Evolutionary conservation across 1,140 invertebrate species (phyloP).

Genomic region (Apolygus lucorum): DNA sequence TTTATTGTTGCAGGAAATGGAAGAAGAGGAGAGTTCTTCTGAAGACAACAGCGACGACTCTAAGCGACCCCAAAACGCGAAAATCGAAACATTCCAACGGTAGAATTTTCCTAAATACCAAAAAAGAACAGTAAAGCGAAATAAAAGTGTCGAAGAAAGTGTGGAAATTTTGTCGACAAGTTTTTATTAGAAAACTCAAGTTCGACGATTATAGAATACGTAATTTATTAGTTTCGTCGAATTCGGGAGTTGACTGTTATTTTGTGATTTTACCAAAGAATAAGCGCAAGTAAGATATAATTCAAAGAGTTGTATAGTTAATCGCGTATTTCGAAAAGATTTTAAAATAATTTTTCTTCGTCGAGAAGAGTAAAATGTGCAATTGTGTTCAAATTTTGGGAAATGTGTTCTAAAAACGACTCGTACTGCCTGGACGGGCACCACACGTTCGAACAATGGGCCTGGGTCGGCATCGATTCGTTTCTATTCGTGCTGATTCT

Average conservation of each 20-base stretch:
- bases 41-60: not conserved
- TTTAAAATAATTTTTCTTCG: no score
- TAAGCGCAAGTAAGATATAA: not conserved
- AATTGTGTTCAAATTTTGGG: not conserved
- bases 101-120: no score
- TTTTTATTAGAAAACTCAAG: not conserved
- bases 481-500: constrained; percentile 55
- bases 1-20: not conserved
- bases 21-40: not conserved
- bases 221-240: not conserved
- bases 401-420: constrained; percentile 8
- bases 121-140: no score
- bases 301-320: not conserved
- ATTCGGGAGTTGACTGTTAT: not conserved
- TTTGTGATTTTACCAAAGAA: not conserved
- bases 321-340: not conserved
- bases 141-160: not conserved
- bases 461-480: constrained; percentile 52
- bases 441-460: not conserved
- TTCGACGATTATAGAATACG: not conserved
- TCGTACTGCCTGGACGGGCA: constrained; percentile 8
- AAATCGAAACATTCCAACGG: not conserved
- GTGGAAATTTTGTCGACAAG: not conserved
- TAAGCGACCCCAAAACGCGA: no score
- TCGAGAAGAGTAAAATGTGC: no score